Evolutionary conservation across 1,140 invertebrate species (phyloP), one percentile per base, ranked within the genome.

Genomic region (Calliphora vicina): DNA sequence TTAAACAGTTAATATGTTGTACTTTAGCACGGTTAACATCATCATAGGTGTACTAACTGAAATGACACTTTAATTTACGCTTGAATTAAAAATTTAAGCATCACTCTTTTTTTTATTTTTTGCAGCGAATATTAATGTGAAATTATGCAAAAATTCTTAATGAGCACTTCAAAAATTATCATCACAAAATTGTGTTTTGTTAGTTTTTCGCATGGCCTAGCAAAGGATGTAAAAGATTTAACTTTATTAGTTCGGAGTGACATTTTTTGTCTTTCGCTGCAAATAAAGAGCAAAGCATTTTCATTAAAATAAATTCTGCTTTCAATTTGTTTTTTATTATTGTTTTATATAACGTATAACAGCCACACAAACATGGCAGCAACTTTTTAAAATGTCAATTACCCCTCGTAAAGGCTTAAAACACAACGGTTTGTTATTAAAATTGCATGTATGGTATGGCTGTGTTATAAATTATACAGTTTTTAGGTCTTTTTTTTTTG

Each of bases 81-180:
- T 67, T 67, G 61, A 67, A 67, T 67, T 67, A 67, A 25, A 67
- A 23, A 67, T 67, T 67, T 67, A 67, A 67, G 61, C 61, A 23
- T 67, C 20, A 67, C 23, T 23, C 17, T 17, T 61, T 6, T 6
- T 61, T 15, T 61, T n/a, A n/a, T n/a, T 57, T 67, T 20, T 67
- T 67, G 23, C 9, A 25, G 61, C n/a, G 20, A 12, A 67, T 25
- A 67, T 67, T 67, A 67, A 67, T 67, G 61, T 67, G 61, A 67
- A 67, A 67, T 67, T 67, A 67, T 67, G 61, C 61, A 67, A 67
- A 67, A 67, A 67, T 67, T 67, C 61, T 67, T 67, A 67, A 67
- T 67, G 61, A 67, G 61, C 61, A 67, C 61, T 67, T 67, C 61
- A 67, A 67, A 67, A 67, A 67, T 67, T 67, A 67, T 67, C 61